Base-by-base conservation (phyloP, 2,797 vertebrate species). In the Gymnoscopelus microlampas region DNA sequence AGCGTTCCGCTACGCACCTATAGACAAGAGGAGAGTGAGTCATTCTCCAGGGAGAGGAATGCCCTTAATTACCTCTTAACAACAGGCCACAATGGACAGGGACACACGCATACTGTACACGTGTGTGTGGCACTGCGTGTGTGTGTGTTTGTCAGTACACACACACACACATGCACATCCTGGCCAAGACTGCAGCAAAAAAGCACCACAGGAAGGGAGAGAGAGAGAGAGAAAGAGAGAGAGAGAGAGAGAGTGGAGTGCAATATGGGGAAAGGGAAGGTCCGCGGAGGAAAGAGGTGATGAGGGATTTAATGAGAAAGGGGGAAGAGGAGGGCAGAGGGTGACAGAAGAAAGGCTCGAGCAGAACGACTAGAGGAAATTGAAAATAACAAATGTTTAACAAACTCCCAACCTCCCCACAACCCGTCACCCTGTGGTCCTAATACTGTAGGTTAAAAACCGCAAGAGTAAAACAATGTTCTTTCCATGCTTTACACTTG, bases 31-130 rank as follows among this genome's bases (percentile, higher is more conserved):
- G 49, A 11, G 60, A 39, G 80, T 85, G 87, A 85, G 66, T 88
- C 85, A 83, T 78, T 79, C 57, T 0, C 0, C 2, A 44, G 50
- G 73, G 79, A 72, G 68, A 79, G 78, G 74, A 79, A 83, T 63
- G 77, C 69, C 73, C 72, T 81, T 86, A 80, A 89, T 86, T 82
- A 85, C 84, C 84, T 86, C 39, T 79, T 77, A 80, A 79, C 57
- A 58, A 73, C 59, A 54, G 0, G 19, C 9, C 12, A 1, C 71
- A 67, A 81, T 68, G 67, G 73, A 67, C 74, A 62, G 26, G 32
- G 48, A 3, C 4, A 2, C n/a, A 5, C 50, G 1, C 1, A 9
- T 4, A 39, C 35, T 19, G 19, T 19, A 19, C 19, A 19, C 19
- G 19, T 7, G 35, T 32, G 32, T 32, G 32, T 2, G 5, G 32